phyloP scores from a whole-genome alignment of 2,113 vertebrate species.

The Heterotilapia buettikoferi region DNA sequence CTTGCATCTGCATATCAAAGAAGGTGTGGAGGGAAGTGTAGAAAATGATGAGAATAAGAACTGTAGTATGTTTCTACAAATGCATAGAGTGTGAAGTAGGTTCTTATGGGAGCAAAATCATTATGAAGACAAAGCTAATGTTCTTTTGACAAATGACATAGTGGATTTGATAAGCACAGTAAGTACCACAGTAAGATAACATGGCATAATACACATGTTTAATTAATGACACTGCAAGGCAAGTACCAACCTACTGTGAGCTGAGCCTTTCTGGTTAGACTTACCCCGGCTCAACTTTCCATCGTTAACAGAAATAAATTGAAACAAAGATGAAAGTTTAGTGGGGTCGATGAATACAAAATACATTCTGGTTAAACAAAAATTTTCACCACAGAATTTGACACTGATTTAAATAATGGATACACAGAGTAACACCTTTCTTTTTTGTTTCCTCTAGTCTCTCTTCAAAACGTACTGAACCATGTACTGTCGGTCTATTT shows the following conservation, averaged over 20 bases:
- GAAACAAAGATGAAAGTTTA: neutral
- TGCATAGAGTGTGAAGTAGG: neutral
- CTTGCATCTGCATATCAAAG: slow-evolving; percentile 63
- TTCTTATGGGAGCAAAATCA: slow-evolving; percentile 7
- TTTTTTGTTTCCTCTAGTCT: neutral
- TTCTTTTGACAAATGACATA: slow-evolving; percentile 41
- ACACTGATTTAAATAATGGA: neutral
- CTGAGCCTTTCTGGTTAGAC: slow-evolving; percentile 10
- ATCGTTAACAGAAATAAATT: neutral
- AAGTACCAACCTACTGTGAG: slow-evolving; percentile 14
- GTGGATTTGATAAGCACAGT: slow-evolving; percentile 30
- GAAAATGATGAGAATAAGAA: slow-evolving; percentile 19
- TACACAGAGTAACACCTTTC: neutral
- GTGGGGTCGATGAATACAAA: neutral
- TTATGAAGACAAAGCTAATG: slow-evolving; percentile 24
- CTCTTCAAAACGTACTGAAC: neutral
- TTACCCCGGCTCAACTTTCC: neutral
- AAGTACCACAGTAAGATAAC: slow-evolving; percentile 23
- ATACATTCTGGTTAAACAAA: neutral
- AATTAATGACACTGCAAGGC: slow-evolving; percentile 44
- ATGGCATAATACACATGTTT: slow-evolving; percentile 47
- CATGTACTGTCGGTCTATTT: neutral
- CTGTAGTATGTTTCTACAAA: slow-evolving; percentile 4
- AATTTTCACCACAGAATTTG: neutral
- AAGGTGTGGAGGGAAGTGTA: neutral